These are phyloP conservation scores for Ypsolopha sequella DNA, from an alignment of 2,888 invertebrate species.

Conservation along the genomic window DNA sequence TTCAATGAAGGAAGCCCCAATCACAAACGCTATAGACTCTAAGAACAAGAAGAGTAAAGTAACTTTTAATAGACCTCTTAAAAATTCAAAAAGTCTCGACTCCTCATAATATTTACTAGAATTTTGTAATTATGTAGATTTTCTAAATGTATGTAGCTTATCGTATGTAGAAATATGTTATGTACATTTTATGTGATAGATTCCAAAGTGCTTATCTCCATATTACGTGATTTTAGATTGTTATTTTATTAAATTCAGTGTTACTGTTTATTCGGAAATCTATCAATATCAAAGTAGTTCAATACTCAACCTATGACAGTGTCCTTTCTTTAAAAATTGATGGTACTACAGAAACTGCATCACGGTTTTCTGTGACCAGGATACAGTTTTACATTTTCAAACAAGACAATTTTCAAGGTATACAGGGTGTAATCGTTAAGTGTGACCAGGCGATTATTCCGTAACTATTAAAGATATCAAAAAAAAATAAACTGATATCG, in stretches of 20 bases:
- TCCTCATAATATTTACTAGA: slow-evolving; percentile 34
- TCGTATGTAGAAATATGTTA: slow-evolving; percentile 36
- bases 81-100: slow-evolving; percentile 64
- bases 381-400: no score
- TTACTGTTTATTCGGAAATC: slow-evolving; percentile 19
- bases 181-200: slow-evolving; percentile 41
- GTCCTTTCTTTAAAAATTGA: no score
- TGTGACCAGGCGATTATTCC: no score
- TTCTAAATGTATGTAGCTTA: slow-evolving; percentile 60
- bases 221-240: slow-evolving; percentile 37
- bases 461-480: no score
- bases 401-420: no score
- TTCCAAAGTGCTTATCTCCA: slow-evolving; percentile 53
- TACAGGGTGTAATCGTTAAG: no score
- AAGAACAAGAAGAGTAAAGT: slow-evolving; percentile 49
- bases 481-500: no score
- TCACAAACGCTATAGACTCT: slow-evolving; percentile 27
- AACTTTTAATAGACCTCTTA: slow-evolving; percentile 42
- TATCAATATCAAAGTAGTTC: no score
- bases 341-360: no score
- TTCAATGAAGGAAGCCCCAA: slow-evolving; percentile 11
- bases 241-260: slow-evolving; percentile 43
- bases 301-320: no score
- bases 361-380: no score
- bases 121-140: slow-evolving; percentile 67